Conservation (phyloP, 2,113 vertebrate genomes). For the Anolis carolinensis region DNA sequence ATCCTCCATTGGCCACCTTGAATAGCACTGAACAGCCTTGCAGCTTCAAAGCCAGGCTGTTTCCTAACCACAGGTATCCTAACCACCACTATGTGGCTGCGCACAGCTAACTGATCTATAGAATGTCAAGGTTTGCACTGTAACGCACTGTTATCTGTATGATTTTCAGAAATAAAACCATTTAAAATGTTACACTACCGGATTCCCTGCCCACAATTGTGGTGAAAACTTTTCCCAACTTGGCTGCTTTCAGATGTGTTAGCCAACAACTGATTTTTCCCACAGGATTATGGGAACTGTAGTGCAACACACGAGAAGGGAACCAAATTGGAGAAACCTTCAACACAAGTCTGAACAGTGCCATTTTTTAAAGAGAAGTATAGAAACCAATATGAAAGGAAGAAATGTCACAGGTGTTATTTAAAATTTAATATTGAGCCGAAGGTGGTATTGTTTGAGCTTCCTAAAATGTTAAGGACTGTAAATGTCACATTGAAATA, state of each 20-base stretch:
- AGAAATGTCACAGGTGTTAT: background rate
- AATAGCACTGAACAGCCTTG: no score
- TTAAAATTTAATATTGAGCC: background rate
- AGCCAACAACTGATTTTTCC: no score
- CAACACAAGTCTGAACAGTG: background rate
- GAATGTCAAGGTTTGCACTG: no score
- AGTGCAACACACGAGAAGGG: background rate
- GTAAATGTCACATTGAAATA: background rate
- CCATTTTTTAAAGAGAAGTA: background rate
- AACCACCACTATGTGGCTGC: no score
- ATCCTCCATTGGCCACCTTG: no score
- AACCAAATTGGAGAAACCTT: background rate
- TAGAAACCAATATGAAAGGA: background rate
- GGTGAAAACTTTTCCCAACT: background rate
- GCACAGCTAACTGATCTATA: no score
- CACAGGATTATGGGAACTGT: background rate
- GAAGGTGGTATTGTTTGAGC: conserved; percentile 22
- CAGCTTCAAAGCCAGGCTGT: no score
- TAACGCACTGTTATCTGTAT: no score
- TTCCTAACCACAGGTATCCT: no score
- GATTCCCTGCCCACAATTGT: background rate
- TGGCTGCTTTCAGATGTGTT: no score
- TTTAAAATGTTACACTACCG: background rate
- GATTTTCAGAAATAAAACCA: no score
- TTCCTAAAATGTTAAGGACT: background rate